Base-by-base conservation (phyloP, 2,113 vertebrate species). In the Physeter macrocephalus region DNA sequence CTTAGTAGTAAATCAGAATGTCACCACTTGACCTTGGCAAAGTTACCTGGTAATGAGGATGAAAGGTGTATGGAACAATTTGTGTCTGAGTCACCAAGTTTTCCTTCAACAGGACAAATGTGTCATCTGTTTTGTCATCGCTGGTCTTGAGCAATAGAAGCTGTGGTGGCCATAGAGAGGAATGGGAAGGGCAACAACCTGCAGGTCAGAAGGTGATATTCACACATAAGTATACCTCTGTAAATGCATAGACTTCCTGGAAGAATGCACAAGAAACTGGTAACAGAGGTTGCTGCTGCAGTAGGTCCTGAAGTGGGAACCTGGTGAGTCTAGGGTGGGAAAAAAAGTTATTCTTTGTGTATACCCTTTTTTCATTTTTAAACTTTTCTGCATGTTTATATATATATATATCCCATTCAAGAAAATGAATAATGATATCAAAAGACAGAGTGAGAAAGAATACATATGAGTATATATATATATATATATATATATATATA, bases 61-160 rank as follows among this genome's bases (percentile, higher is more conserved):
- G 98, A 98, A 98, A 98, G 98, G 98, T 98, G 97, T 97, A 96
- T 90, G 98, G 98, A 98, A 98, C 98, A 97, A 98, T 98, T 93
- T 98, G 81, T 98, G 89, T 97, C 75, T 98, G 98, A 98, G 95
- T 98, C 98, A 98, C 89, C 52, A 90, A 12, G 94, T 98, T 98
- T 98, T 98, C 97, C 95, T 98, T 98, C 95, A 97, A 93, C 88
- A 98, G 97, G 80, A 98, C 94, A 90, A 98, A 98, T 98, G 97
- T 98, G 95, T 97, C 90, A 96, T 98, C 91, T 93, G 66, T 86
- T 97, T 97, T 93, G 97, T 92, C 88, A 12, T 81, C 57, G 72
- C 61, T 97, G 69, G 23, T 98, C 95, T 94, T 97, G 94, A 97
- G 97, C 92, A 98, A 95, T 0, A 8, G 92, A 90, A 80, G 82